Base-by-base conservation (phyloP, 2,888 invertebrate genomes). In the Calameuta idolon region DNA sequence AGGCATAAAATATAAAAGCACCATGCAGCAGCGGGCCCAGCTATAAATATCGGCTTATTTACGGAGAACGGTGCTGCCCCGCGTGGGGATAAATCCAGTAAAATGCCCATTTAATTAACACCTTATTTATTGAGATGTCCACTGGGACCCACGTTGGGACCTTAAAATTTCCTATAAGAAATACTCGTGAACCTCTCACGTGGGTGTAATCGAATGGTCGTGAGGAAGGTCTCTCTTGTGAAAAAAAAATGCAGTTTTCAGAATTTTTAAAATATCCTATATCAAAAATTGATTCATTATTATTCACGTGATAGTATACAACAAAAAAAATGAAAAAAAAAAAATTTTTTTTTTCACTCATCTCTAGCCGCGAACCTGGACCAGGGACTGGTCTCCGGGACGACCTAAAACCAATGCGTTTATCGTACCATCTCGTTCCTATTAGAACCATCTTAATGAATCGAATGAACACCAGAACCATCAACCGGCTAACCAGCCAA, bases 51-150 rank as follows among this genome's bases (percentile, higher is more conserved):
- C 83, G 77, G 84, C 86, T 90, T 90, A 90, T 90, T 90, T 90
- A 90, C 89, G 88, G 86, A 87, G 85, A 83, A 80, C 82, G 79
- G 79, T 76, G 79, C 83, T 80, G 81, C 82, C 81, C 78, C 81
- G 55, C 68, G 82, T 81, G 81, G 83, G 89, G 85, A 90, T 90
- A 90, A 90, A 90, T 90, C 87, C 87, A 89, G 83, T 85, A 87
- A 90, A 90, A 89, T 89, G 89, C 89, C 87, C 86, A 87, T 90
- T 90, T 90, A 91, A 91, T 91, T 91, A 91, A 89, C 90, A 89
- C 90, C 89, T 91, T 91, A 91, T 91, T 91, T 91, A 91, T 91
- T 89, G 90, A 89, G 90, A 90, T 86, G 89, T 90, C 88, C 84
- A 81, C 75, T 81, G 79, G 78, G 82, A 76, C 76, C 55, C 55